phyloP scores from a whole-genome alignment of 2,113 vertebrate genomes.

The Trogon melanurus region DNA sequence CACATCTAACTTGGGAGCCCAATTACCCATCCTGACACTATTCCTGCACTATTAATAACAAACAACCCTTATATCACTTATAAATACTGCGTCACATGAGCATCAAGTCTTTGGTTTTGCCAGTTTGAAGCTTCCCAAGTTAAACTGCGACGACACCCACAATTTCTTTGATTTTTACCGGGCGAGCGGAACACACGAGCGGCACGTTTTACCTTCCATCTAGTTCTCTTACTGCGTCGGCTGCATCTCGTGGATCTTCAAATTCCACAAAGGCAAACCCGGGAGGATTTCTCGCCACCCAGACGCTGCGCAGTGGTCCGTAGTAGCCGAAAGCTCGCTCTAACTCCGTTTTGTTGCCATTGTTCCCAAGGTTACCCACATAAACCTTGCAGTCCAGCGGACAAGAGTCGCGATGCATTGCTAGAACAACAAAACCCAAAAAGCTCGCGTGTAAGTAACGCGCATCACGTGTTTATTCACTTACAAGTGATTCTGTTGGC shows the following conservation, averaged over 20 bases:
- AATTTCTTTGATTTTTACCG: neutral
- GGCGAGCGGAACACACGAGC: accelerated
- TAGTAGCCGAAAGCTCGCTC: constrained; percentile 97
- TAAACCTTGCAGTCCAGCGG: constrained; percentile 98
- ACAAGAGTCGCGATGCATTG: constrained; percentile 90
- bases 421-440: constrained; percentile 47
- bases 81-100: accelerated
- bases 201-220: constrained; percentile 89
- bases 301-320: constrained; percentile 94
- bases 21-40: neutral
- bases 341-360: constrained; percentile 97
- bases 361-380: constrained; percentile 97
- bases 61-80: accelerated
- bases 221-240: constrained; percentile 96
- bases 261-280: constrained; percentile 98
- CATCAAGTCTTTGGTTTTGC: accelerated
- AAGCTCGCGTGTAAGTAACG: neutral
- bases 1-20: neutral
- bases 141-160: neutral
- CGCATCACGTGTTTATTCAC: accelerated
- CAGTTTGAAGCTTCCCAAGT: neutral
- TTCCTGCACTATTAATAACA: too few relatives aligned
- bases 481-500: neutral
- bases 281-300: constrained; percentile 96
- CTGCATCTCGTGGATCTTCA: constrained; percentile 96